phyloP scores from a whole-genome alignment of 2,113 vertebrate genomes.

The Melospiza georgiana region DNA sequence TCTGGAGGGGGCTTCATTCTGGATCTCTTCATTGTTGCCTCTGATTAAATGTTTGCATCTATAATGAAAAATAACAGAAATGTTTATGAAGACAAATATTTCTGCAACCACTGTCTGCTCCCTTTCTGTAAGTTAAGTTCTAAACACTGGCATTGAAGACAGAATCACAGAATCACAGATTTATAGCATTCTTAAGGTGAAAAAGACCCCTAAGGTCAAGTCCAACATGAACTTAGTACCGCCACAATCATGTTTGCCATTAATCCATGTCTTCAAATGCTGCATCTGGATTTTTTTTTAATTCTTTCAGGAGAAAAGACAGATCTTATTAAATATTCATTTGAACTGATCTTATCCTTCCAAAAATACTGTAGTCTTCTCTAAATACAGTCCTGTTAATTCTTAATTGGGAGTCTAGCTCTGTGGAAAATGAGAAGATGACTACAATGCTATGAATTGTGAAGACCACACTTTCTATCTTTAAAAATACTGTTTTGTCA shows the following conservation, averaged over 20 bases:
- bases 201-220: not conserved
- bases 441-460: not conserved
- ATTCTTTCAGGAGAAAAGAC: not conserved
- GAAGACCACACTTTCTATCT: not conserved
- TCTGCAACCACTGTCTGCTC: not conserved
- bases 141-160: accelerated
- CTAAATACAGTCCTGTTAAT: not conserved
- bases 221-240: not conserved
- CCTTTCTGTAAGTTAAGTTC: not conserved
- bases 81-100: too few species aligned
- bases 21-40: accelerated
- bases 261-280: not conserved
- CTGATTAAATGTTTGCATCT: not conserved
- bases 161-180: not conserved
- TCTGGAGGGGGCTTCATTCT: not conserved
- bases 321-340: not conserved
- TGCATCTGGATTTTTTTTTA: not conserved
- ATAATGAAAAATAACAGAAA: not conserved
- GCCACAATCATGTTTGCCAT: not conserved
- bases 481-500: not conserved
- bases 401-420: not conserved
- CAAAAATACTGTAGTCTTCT: not conserved
- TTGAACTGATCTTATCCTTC: not conserved
- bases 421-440: not conserved
- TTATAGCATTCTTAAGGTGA: accelerated